These are phyloP conservation scores for Grallaria varia DNA, from an alignment of 2,113 vertebrate species.

Conservation along the genomic window DNA sequence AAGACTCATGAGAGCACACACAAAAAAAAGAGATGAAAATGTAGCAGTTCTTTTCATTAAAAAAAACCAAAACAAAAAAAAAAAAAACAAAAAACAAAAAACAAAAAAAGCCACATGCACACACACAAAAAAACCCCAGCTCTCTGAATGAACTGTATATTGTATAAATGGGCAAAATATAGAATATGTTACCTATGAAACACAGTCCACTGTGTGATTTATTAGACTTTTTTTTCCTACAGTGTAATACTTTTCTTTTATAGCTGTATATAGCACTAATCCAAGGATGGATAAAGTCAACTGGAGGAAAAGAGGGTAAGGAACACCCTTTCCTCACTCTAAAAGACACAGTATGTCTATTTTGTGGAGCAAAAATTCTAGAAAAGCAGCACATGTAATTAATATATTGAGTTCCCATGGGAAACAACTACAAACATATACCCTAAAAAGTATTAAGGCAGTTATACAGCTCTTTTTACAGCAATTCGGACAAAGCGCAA, in stretches of 20 bases:
- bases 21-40: background rate
- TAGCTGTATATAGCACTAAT: constrained; percentile 5
- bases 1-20: background rate
- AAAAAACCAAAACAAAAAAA: background rate
- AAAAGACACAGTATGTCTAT: background rate
- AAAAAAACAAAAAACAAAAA: background rate
- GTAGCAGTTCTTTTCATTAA: background rate
- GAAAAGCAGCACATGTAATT: background rate
- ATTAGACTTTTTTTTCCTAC: constrained; percentile 19
- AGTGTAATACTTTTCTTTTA: constrained; percentile 11
- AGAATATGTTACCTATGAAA: constrained; percentile 20
- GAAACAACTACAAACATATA: background rate
- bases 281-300: background rate
- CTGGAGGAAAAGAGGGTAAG: background rate
- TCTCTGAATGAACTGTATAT: background rate
- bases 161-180: constrained; percentile 26
- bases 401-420: background rate
- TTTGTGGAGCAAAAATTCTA: constrained; percentile 15
- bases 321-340: background rate
- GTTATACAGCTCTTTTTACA: background rate
- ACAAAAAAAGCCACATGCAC: background rate
- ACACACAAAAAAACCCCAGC: too few species aligned
- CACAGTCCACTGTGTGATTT: constrained; percentile 1
- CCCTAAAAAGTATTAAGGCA: background rate
- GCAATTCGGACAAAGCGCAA: background rate